Percentiles rank a stretch among this genome's conserved stretches.
Conservation (phyloP, 2,797 vertebrate species). For the Geotrypetes seraphini region DNA sequence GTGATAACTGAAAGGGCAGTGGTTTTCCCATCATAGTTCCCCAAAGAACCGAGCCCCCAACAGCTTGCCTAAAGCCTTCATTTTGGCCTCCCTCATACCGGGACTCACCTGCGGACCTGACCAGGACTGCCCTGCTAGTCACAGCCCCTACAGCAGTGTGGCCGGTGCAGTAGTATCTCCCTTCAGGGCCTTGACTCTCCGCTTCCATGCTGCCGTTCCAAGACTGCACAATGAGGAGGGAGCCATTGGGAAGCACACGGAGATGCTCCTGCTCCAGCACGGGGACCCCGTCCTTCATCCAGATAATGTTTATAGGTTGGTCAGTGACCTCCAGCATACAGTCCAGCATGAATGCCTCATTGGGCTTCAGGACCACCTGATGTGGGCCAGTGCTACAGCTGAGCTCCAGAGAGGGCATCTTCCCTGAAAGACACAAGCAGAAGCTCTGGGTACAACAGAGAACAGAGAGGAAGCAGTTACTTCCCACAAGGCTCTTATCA, state of each 20-base stretch:
- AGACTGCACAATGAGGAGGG: slow-evolving; percentile 56
- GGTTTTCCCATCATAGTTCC: no score
- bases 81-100: no score
- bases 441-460: no score
- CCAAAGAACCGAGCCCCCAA: no score
- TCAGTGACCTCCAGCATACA: slow-evolving; percentile 61
- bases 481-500: no score
- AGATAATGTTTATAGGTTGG: slow-evolving; percentile 65
- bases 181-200: slow-evolving; percentile 43
- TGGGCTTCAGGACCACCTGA: slow-evolving; percentile 69
- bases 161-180: slow-evolving; percentile 78
- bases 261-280: slow-evolving; percentile 49
- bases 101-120: slow-evolving; percentile 79
- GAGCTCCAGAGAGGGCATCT: slow-evolving; percentile 66
- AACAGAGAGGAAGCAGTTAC: no score
- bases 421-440: background rate
- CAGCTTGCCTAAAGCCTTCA: no score
- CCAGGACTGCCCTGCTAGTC: slow-evolving; percentile 71
- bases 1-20: no score
- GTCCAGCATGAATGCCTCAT: slow-evolving; percentile 64
- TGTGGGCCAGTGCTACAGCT: slow-evolving; percentile 76
- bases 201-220: slow-evolving; percentile 31
- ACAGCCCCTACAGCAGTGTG: slow-evolving; percentile 67
- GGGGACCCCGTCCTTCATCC: slow-evolving; percentile 68
- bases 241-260: slow-evolving; percentile 69